Conservation (phyloP, 2,888 invertebrate genomes). For the Melangyna quadrimaculata region DNA sequence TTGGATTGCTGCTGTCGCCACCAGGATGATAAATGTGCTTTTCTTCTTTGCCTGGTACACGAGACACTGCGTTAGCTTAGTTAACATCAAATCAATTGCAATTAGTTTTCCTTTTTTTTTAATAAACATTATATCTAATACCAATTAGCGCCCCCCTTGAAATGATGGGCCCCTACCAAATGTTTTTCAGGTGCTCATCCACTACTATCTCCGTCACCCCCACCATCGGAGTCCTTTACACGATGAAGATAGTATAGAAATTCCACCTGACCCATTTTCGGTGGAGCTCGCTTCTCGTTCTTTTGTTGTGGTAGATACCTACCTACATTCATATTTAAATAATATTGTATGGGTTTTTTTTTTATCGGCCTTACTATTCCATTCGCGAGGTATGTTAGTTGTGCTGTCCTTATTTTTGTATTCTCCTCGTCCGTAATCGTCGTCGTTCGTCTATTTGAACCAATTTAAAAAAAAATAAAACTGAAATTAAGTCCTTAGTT, state of each 20-base stretch:
- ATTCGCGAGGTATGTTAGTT: constrained; percentile 50
- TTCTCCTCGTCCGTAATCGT: not conserved
- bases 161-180: not conserved
- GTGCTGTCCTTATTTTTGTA: constrained; percentile 19
- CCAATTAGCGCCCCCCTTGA: too few relatives aligned
- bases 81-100: too few relatives aligned
- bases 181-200: not conserved
- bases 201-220: not conserved
- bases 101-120: too few relatives aligned
- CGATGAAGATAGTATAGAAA: constrained; percentile 30
- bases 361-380: constrained; percentile 37
- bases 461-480: constrained; percentile 44
- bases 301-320: constrained; percentile 23
- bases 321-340: constrained; percentile 47
- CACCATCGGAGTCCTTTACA: not conserved
- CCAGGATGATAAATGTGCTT: too few relatives aligned
- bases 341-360: constrained; percentile 53
- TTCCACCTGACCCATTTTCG: constrained; percentile 67
- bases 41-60: too few relatives aligned
- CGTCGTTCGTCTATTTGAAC: constrained; percentile 25
- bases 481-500: constrained; percentile 25
- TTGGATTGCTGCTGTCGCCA: too few relatives aligned
- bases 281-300: constrained; percentile 31
- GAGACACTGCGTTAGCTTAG: too few relatives aligned
- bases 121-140: too few relatives aligned